Evolutionary conservation across 2,797 vertebrate genomes (phyloP).

Genomic region (Sebastes cheni): DNA sequence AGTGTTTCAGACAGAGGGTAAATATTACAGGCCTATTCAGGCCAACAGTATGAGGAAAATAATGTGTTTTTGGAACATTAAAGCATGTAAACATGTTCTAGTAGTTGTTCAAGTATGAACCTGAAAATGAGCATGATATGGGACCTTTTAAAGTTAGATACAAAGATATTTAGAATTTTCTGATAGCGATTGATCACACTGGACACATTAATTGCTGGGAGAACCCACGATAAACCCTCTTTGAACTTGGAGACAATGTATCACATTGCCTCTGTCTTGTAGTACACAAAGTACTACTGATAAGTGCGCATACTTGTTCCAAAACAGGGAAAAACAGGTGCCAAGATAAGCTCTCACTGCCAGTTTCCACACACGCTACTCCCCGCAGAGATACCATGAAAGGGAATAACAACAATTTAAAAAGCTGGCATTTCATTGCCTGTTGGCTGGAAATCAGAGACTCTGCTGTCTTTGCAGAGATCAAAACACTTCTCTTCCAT

Average conservation of each 20-base stretch:
- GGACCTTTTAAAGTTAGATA: not conserved
- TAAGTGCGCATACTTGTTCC: not conserved
- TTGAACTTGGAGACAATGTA: not conserved
- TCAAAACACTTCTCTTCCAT: slow-evolving; percentile 7
- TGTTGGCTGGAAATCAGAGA: slow-evolving; percentile 21
- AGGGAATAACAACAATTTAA: slow-evolving; percentile 14
- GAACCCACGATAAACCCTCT: not conserved
- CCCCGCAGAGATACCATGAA: slow-evolving; percentile 34
- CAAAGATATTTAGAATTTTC: not conserved
- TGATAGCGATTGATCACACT: not conserved
- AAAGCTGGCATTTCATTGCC: not conserved
- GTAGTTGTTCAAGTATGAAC: too few relatives aligned
- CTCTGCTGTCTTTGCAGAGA: not conserved
- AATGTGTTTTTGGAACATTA: too few relatives aligned
- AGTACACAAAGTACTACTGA: slow-evolving; percentile 3
- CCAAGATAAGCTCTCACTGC: slow-evolving; percentile 14
- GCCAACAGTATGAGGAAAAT: too few relatives aligned
- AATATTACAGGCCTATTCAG: not conserved
- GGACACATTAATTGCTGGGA: not conserved
- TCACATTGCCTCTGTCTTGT: not conserved
- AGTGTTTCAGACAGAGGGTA: too few relatives aligned
- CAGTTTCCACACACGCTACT: slow-evolving; percentile 24
- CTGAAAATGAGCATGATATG: too few relatives aligned
- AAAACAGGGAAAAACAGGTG: slow-evolving; percentile 20
- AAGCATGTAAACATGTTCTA: too few relatives aligned